Percentiles rank a stretch among this genome's conserved stretches.
Evolutionary conservation across 2,113 vertebrate genomes (phyloP).

Genomic region (Misgurnus anguillicaudatus): DNA sequence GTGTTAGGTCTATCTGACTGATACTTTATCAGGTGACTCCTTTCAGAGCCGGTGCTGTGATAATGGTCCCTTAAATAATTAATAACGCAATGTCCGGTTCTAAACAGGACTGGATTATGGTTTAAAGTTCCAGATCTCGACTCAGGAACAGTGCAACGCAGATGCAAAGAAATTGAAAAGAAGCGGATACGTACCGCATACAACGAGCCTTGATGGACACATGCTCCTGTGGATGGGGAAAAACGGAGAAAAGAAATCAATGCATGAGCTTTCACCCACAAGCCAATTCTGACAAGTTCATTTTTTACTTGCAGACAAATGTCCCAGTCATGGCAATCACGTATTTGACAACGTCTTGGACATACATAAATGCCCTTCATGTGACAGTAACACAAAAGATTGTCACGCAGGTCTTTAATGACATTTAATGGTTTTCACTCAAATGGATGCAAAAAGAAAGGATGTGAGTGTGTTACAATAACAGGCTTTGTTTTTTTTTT

Average conservation of each 20-base stretch:
- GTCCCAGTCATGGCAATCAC: conserved; percentile 18
- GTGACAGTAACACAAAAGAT: conserved; percentile 10
- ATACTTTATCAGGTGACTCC: conserved; percentile 43
- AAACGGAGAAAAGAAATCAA: conserved; percentile 32
- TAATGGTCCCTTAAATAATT: conserved; percentile 51
- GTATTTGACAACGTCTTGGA: not conserved
- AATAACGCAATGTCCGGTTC: conserved; percentile 33
- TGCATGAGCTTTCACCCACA: conserved; percentile 18
- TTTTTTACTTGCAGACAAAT: not conserved
- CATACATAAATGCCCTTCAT: not conserved
- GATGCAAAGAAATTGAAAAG: not conserved
- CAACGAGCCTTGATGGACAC: conserved; percentile 78
- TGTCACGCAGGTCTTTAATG: not conserved
- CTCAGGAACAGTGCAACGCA: conserved; percentile 9
- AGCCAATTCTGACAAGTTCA: conserved; percentile 27
- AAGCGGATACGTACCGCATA: conserved; percentile 81
- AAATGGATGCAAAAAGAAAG: not conserved
- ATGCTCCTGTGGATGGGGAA: conserved; percentile 78
- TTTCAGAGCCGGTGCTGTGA: conserved; percentile 43
- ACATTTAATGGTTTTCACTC: conserved; percentile 3
- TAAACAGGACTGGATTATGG: conserved; percentile 30
- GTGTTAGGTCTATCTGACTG: conserved; percentile 40
- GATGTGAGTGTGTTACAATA: not conserved
- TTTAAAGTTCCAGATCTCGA: not conserved
- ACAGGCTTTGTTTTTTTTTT: not conserved